Percentiles rank a stretch among this genome's conserved stretches.
phyloP scores from a whole-genome alignment of 2,888 invertebrate species.

The Dicranocentrus wangi region DNA sequence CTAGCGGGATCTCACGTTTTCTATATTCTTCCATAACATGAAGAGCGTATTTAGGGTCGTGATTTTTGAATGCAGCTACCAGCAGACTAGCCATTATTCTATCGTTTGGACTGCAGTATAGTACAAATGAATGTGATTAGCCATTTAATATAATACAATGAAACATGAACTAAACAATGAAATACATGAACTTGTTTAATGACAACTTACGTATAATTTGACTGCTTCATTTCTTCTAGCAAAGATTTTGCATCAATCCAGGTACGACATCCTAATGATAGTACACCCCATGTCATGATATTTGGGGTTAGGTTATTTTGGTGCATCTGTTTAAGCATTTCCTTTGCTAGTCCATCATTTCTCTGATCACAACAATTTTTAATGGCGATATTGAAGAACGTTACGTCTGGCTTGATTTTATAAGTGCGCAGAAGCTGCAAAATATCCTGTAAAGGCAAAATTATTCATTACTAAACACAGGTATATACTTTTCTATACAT shows the following conservation, averaged over 20 bases:
- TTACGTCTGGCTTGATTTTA: constrained; percentile 82
- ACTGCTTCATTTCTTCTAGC: constrained; percentile 82
- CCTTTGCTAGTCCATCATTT: constrained; percentile 83
- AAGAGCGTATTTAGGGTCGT: constrained; percentile 81
- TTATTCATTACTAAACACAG: constrained; percentile 1
- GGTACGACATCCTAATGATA: constrained; percentile 84
- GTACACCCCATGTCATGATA: constrained; percentile 88
- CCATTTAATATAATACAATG: background rate
- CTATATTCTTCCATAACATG: constrained; percentile 82
- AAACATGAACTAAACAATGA: background rate
- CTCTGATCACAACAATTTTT: constrained; percentile 83
- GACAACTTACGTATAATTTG: constrained; percentile 79
- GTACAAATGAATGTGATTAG: too few relatives aligned
- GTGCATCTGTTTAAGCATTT: constrained; percentile 64
- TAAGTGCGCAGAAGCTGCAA: constrained; percentile 79
- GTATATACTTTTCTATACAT: too few relatives aligned
- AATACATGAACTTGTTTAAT: background rate
- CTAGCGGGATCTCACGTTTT: constrained; percentile 80
- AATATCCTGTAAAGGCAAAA: constrained; percentile 76
- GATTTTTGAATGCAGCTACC: constrained; percentile 79
- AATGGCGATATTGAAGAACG: constrained; percentile 90
- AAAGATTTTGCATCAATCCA: constrained; percentile 81
- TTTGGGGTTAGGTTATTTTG: constrained; percentile 78
- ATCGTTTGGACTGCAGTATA: constrained; percentile 81
- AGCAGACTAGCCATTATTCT: constrained; percentile 86